Evolutionary conservation across 2,113 vertebrate species (phyloP), one percentile per base, ranked within the genome.

Genomic region (Genyomyrus donnyi): DNA sequence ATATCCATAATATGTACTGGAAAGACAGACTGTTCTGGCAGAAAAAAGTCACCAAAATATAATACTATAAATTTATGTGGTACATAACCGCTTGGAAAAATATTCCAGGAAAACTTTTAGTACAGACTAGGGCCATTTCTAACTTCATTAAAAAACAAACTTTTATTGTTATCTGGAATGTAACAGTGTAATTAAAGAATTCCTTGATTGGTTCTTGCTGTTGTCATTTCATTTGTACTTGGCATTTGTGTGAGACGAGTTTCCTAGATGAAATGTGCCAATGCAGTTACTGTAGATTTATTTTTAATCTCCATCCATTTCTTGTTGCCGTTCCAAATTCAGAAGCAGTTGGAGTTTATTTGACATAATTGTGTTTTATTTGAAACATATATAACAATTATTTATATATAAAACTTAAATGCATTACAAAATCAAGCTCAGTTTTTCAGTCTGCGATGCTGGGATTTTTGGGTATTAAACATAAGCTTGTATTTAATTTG

Each of bases 21-120:
- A n/a, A 48, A n/a, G 83, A 46, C 45, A 49, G 39, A 88, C 58
- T 35, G 21, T 88, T 58, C 56, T 48, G 39, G 39, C 56, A 39
- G 21, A 80, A 53, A 89, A 89, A 49, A 48, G 89, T 89, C 88
- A 66, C 84, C 89, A 90, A 74, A 91, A 74, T 39, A 7, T 19
- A 90, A 89, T 92, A 70, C 62, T 70, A 58, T 50, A 74, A 88
- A 58, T 87, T 86, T 31, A 24, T 48, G 42, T 21, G 45, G 21
- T 42, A 48, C 15, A 87, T 48, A 86, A 90, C 39, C n/a, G 74
- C 85, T 90, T 24, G 90, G 56, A 48, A 91, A 83, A 46, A 85
- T 48, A 62, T 49, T 70, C 58, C 66, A 46, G 11, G 58, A 70
- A 62, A 88, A 27, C 5, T 35, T 4, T 92, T 85, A 48, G 24